These are phyloP conservation scores for Hoplostethus mediterraneus DNA, from an alignment of 2,797 vertebrate species.

Conservation along the genomic window DNA sequence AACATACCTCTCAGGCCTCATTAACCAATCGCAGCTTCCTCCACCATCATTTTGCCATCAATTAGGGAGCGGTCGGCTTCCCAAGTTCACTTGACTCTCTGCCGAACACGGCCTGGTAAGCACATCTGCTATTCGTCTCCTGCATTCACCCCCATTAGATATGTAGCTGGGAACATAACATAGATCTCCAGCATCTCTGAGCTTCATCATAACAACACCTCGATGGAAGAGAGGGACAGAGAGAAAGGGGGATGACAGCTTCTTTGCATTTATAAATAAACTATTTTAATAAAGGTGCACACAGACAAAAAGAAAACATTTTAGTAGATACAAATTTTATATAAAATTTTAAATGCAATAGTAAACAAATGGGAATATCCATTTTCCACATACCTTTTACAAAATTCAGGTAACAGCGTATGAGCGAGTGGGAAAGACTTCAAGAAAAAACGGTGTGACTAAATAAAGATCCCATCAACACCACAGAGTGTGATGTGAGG, in stretches of 20 bases:
- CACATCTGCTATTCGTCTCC: conserved; percentile 46
- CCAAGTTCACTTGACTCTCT: conserved; percentile 43
- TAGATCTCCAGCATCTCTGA: conserved; percentile 44
- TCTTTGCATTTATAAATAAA: conserved; percentile 11
- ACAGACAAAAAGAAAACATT: conserved; percentile 8
- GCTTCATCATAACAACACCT: conserved; percentile 29
- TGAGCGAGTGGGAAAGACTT: conserved; percentile 13
- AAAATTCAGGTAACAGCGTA: conserved; percentile 9
- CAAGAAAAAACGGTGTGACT: conserved; percentile 3
- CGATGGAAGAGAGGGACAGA: conserved; percentile 32
- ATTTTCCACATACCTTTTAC: background rate
- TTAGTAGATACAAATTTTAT: conserved; percentile 7
- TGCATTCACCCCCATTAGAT: conserved; percentile 45
- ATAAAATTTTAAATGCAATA: conserved; percentile 6
- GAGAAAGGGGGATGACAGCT: conserved; percentile 8
- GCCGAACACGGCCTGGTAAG: conserved; percentile 15
- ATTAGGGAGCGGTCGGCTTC: conserved; percentile 52
- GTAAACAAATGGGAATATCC: background rate
- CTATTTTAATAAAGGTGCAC: background rate
- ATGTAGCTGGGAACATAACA: conserved; percentile 37
- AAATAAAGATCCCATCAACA: conserved; percentile 22
- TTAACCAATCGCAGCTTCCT: conserved; percentile 67
- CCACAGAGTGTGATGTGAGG: conserved; percentile 7
- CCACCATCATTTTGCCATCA: conserved; percentile 63
- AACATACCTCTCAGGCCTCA: conserved; percentile 58